These are phyloP conservation scores for Malaclemys terrapin DNA, from an alignment of 2,113 vertebrate species.

Conservation along the genomic window DNA sequence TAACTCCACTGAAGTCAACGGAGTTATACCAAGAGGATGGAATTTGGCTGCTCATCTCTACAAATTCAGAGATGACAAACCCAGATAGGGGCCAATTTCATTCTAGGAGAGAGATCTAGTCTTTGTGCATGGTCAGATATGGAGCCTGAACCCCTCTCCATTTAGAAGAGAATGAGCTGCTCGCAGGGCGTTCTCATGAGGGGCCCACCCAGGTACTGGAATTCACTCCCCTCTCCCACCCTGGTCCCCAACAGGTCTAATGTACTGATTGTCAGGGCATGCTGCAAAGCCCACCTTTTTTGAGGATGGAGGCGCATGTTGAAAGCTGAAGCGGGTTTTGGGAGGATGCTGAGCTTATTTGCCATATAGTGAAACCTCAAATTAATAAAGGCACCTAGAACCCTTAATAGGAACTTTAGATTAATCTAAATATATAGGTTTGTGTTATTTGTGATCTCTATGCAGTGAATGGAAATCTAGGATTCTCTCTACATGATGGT, in stretches of 20 bases:
- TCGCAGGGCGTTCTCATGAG: not conserved
- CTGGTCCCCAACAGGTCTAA: not conserved
- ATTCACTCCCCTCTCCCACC: not conserved
- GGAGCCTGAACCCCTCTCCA: not conserved
- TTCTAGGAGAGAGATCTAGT: not conserved
- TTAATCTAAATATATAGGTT: not conserved
- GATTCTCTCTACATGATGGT: not conserved
- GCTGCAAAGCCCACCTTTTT: no score
- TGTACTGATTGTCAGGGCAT: no score
- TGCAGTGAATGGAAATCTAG: not conserved
- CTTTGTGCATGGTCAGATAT: not conserved
- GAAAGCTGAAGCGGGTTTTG: no score
- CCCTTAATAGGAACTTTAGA: not conserved
- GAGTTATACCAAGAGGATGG: not conserved
- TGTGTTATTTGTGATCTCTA: not conserved
- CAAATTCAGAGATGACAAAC: not conserved
- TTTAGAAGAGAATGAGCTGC: not conserved
- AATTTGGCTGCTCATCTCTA: not conserved
- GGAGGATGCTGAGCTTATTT: no score
- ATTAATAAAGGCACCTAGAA: not conserved
- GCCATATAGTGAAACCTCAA: not conserved
- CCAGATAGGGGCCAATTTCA: not conserved
- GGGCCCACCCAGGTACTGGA: not conserved
- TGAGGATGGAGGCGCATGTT: no score
- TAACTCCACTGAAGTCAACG: not conserved